Percentiles rank a stretch among this genome's conserved stretches.
These are phyloP conservation scores for Drosophila kohkoa DNA, from an alignment of 1,140 invertebrate genomes.

Conservation along the genomic window DNA sequence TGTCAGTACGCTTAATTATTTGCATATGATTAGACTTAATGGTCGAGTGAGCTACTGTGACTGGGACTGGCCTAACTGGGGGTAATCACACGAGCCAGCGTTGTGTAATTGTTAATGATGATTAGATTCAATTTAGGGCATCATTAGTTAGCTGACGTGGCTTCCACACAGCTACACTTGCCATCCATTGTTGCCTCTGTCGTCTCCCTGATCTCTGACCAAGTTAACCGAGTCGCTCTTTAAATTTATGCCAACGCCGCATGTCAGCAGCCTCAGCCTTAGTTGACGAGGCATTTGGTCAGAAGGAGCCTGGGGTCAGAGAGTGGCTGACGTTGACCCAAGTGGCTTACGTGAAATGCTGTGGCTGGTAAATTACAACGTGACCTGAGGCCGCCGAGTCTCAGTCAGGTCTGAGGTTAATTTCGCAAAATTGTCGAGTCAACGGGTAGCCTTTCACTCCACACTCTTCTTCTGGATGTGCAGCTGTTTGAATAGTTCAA, in stretches of 20 bases:
- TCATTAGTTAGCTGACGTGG: conserved; percentile 82
- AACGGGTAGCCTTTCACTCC: conserved; percentile 54
- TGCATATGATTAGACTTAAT: conserved; percentile 84
- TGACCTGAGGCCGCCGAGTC: conserved; percentile 69
- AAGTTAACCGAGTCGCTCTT: conserved; percentile 43
- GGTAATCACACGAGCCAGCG: conserved; percentile 73
- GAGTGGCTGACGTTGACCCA: conserved; percentile 48
- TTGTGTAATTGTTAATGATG: conserved; percentile 84
- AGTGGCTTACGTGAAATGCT: conserved; percentile 69
- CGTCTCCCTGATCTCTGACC: conserved; percentile 27
- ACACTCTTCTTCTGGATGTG: neutral
- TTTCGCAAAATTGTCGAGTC: conserved; percentile 83
- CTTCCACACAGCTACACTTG: conserved; percentile 34
- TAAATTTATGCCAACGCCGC: conserved; percentile 81
- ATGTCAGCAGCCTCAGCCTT: conserved; percentile 43
- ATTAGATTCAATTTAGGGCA: conserved; percentile 85
- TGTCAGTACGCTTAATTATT: conserved; percentile 83
- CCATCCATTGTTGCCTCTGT: conserved; percentile 46
- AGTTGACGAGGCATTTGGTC: conserved; percentile 13
- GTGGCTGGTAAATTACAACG: conserved; percentile 65
- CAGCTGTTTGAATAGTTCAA: conserved; percentile 67
- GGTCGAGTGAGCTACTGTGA: conserved; percentile 64
- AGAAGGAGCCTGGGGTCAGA: conserved; percentile 2
- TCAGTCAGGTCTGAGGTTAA: conserved; percentile 73
- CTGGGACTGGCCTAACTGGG: conserved; percentile 39